phyloP scores from a whole-genome alignment of 2,888 invertebrate genomes.

The Colostygia pectinataria region DNA sequence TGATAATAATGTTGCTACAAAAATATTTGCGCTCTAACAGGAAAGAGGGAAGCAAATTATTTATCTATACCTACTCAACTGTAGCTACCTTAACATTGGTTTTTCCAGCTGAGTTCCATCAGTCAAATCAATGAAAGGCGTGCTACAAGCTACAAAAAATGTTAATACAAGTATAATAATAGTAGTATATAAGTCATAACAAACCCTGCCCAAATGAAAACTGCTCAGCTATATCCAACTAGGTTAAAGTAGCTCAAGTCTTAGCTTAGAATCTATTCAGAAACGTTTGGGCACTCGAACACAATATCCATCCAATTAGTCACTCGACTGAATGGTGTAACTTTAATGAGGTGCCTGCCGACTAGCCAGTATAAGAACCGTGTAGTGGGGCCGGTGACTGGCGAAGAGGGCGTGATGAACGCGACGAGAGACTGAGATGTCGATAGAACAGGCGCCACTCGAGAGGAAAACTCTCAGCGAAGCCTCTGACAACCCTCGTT shows the following conservation, averaged over 20 bases:
- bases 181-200: too few species aligned
- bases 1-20: constrained; percentile 4
- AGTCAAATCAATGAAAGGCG: not conserved
- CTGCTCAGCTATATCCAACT: not conserved
- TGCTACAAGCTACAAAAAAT: too few species aligned
- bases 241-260: not conserved
- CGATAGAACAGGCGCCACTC: constrained; percentile 52
- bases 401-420: constrained; percentile 47
- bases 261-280: constrained; percentile 7
- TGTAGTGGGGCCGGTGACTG: constrained; percentile 52
- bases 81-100: too few species aligned
- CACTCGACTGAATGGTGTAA: constrained; percentile 27
- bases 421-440: constrained; percentile 43
- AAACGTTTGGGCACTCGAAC: constrained; percentile 3
- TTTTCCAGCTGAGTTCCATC: not conserved
- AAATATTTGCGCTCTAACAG: constrained; percentile 3
- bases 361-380: constrained; percentile 37
- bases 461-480: constrained; percentile 35
- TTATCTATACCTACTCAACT: not conserved
- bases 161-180: too few species aligned
- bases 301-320: constrained; percentile 27
- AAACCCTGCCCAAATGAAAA: not conserved
- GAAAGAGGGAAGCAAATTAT: not conserved
- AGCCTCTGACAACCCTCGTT: constrained; percentile 37
- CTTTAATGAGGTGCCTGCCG: constrained; percentile 42